Base-by-base conservation (phyloP, 2,113 vertebrate species). In the Leucopternis melanops region DNA sequence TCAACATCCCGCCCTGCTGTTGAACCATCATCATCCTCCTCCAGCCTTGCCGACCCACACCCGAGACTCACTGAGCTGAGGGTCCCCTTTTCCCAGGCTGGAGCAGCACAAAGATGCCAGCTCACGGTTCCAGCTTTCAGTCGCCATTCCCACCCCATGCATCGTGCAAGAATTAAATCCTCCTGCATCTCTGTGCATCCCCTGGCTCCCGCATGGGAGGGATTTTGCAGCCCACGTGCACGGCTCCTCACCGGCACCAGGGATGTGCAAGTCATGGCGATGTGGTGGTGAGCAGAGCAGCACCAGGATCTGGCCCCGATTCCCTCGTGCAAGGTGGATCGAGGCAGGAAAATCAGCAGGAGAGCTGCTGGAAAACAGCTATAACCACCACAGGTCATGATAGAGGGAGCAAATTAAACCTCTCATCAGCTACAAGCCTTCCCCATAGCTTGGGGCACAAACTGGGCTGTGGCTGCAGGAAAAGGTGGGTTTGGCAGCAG, bases 271-370 rank as follows among this genome's bases (percentile, higher is more conserved):
- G 15, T 16, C 42, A 10, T 10, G 0, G 50, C 62, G 25, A 16
- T 5, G 38, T 6, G 8, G 10, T 1, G 29, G 8, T 8, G 63
- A 67, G 36, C 11, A 4, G 16, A 44, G 34, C 57, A 14, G 58
- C 13, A 25, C 34, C 14, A 6, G 50, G 21, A 32, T 82, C 14
- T 4, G 36, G 23, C 47, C 44, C n/a, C 12, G 2, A 17, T 45
- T 8, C 25, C 59, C 13, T 9, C 0, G 1, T 2, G 27, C 13
- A 2, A 38, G 29, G 12, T 0, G 45, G 26, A 15, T 10, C 0
- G 8, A 47, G 73, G 19, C 2, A 0, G 11, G 21, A 38, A 34
- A 62, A 78, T 36, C 58, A 21, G 50, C 17, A 2, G 45, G 36
- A 61, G 19, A 50, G 52, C 26, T 8, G 29, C 40, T n/a, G 63